Base-by-base conservation (phyloP, 2,888 invertebrate species). In the Cybosia mesomella region DNA sequence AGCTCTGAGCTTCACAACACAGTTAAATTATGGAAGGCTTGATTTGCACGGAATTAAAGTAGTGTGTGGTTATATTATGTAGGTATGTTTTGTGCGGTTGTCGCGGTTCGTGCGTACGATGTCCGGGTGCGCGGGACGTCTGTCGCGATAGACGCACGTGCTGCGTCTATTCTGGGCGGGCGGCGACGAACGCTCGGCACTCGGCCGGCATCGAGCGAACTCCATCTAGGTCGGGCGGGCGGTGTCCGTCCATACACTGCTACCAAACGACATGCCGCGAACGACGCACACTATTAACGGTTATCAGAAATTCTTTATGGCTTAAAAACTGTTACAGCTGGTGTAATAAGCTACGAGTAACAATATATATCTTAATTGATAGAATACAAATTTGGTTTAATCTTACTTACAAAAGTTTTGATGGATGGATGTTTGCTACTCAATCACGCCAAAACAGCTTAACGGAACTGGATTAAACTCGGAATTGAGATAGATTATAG, bases 101-200 rank as follows among this genome's bases (percentile, higher is more conserved):
- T 82, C 70, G 74, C 66, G 34, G 77, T 55, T 73, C 71, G 36
- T 61, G 77, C 76, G 67, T 49, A 77, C 75, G 80, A 77, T 75
- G 79, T 81, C 81, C 74, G 79, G 74, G 67, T 71, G 68, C 71
- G 73, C 79, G 78, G 81, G 83, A 88, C 94, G 93, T 91, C 89
- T 88, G 91, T 83, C 92, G 89, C 87, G 88, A 81, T 81, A 85
- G 91, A 91, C 94, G 92, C 94, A 94, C 94, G 93, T 94, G 95
- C 93, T 93, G 90, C 92, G 91, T 94, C 94, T 95, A 95, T 95
- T 94, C 92, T 91, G 92, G 93, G 91, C 89, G 90, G 88, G 85
- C 87, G 86, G 83, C 80, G 79, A 87, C 83, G 85, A 82, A 80
- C 73, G 86, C 77, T 79, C 84, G 83, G 87, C 85, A 85, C 76